Percentiles rank a stretch among this genome's conserved stretches.
Evolutionary conservation across 2,888 invertebrate genomes (phyloP).

Genomic region (Dasysyrphus albostriatus): DNA sequence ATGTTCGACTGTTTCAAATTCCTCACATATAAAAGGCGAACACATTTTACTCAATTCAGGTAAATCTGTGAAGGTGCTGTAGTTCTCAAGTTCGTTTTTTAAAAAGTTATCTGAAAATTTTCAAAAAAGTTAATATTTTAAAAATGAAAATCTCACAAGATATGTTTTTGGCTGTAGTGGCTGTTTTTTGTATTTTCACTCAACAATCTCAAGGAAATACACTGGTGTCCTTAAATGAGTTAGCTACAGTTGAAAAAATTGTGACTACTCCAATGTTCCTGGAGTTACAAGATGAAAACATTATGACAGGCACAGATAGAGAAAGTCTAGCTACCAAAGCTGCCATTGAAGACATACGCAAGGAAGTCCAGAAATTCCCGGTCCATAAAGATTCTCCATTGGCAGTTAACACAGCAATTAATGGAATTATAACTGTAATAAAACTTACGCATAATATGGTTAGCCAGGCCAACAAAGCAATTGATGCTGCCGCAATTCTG

Average conservation of each 20-base stretch:
- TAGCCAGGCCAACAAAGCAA: background rate
- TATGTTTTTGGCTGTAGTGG: background rate
- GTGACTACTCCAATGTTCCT: background rate
- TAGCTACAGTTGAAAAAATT: background rate
- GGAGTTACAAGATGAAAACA: background rate
- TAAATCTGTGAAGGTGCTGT: too few relatives aligned
- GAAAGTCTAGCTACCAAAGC: background rate
- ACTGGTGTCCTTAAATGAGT: background rate
- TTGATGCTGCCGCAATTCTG: background rate
- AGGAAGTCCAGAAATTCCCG: background rate
- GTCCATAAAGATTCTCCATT: background rate
- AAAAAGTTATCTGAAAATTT: too few relatives aligned
- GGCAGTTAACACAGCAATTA: background rate
- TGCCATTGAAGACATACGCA: background rate
- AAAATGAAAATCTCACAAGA: background rate
- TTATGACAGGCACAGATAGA: background rate
- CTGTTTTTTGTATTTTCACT: background rate
- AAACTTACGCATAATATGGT: background rate
- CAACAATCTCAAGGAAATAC: background rate
- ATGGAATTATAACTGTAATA: background rate
- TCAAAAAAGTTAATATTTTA: background rate
- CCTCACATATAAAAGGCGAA: too few relatives aligned
- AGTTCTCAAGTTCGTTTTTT: background rate
- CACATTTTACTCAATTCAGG: too few relatives aligned
- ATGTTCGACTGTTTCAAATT: too few relatives aligned